Conservation (phyloP, 2,888 invertebrate species). For the Callosobruchus maculatus region DNA sequence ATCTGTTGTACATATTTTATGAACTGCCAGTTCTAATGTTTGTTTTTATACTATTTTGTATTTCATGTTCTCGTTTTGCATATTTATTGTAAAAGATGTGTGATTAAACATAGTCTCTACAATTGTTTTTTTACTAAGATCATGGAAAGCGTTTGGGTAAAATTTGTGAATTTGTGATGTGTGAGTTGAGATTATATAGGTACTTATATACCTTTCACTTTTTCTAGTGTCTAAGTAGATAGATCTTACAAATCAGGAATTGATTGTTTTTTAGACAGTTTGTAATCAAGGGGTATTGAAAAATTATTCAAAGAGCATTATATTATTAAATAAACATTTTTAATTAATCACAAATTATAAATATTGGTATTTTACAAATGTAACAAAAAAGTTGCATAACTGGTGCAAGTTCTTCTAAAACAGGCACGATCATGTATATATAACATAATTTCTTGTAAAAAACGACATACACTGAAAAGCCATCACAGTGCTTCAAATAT, state of each 20-base stretch:
- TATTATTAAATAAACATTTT: conserved; percentile 14
- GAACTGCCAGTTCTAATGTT: not conserved
- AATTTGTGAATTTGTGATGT: too few species aligned
- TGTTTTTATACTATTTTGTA: not conserved
- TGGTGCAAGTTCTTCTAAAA: conserved; percentile 23
- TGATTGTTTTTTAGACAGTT: too few species aligned
- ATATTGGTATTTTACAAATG: conserved; percentile 29
- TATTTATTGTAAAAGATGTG: not conserved
- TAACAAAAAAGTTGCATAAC: conserved; percentile 24
- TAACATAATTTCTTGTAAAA: conserved; percentile 18
- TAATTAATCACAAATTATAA: conserved; percentile 14
- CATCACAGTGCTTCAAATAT: conserved; percentile 18
- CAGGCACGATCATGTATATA: conserved; percentile 28
- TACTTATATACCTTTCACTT: too few species aligned
- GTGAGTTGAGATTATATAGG: too few species aligned
- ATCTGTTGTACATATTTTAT: too few species aligned
- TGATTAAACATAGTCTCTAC: not conserved
- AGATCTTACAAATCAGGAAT: too few species aligned
- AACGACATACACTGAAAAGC: conserved; percentile 15
- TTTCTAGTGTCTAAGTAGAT: too few species aligned
- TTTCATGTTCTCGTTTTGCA: not conserved
- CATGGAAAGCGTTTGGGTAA: too few species aligned
- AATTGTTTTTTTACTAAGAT: too few species aligned
- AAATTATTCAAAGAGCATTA: not conserved
- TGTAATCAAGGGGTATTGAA: too few species aligned